phyloP scores from a whole-genome alignment of 2,888 invertebrate species.

The Hyposoter didymator region DNA sequence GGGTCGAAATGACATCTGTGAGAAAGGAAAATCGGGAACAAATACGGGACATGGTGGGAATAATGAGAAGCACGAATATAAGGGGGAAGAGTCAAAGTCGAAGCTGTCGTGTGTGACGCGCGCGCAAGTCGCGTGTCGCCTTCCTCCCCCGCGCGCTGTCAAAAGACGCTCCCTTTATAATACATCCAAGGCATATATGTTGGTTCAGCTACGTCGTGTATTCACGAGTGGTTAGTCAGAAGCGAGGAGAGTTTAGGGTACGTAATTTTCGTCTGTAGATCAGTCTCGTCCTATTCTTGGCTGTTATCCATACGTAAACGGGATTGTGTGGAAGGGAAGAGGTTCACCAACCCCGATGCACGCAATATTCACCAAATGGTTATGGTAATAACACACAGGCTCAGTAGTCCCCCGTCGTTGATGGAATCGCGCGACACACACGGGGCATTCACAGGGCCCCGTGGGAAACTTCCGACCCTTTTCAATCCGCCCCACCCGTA shows the following conservation, averaged over 20 bases:
- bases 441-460: conserved; percentile 50
- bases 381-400: conserved; percentile 68
- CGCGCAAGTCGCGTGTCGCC: conserved; percentile 61
- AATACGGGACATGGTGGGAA: not conserved
- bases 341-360: conserved; percentile 70
- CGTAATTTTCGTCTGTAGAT: conserved; percentile 41
- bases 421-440: conserved; percentile 67
- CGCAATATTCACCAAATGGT: conserved; percentile 64
- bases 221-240: conserved; percentile 4
- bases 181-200: not conserved
- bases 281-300: conserved; percentile 52
- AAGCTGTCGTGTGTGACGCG: conserved; percentile 63
- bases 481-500: not conserved
- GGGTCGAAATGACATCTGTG: not conserved
- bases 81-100: conserved; percentile 51
- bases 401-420: conserved; percentile 62
- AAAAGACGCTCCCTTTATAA: not conserved
- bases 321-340: conserved; percentile 58
- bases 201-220: not conserved
- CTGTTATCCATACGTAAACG: conserved; percentile 29
- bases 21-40: not conserved
- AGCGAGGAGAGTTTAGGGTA: conserved; percentile 34
- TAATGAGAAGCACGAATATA: not conserved
- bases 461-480: conserved; percentile 70
- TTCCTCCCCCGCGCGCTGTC: conserved; percentile 33